Percentiles rank a stretch among this genome's conserved stretches.
Evolutionary conservation across 2,113 vertebrate species (phyloP).

Genomic region (Glareola pratincola): DNA sequence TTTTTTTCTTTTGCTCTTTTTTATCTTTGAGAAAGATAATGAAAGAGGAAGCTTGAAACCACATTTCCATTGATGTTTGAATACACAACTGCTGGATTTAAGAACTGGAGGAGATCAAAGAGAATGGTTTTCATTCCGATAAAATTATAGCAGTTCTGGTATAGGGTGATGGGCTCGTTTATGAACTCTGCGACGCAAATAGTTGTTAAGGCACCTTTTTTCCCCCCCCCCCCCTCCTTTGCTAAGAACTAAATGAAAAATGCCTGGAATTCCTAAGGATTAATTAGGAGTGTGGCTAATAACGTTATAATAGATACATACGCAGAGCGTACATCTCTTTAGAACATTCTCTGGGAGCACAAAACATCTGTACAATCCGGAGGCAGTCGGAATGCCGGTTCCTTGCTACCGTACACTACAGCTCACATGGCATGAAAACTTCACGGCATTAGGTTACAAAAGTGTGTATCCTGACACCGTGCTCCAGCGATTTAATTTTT

Average conservation of each 20-base stretch:
- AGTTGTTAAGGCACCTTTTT: constrained; percentile 78
- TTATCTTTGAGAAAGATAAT: constrained; percentile 93
- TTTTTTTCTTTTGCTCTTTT: constrained; percentile 71
- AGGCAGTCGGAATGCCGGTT: not conserved
- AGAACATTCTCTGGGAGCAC: not conserved
- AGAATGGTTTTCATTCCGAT: constrained; percentile 80
- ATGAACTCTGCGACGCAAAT: constrained; percentile 81
- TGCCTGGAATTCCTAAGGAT: constrained; percentile 79
- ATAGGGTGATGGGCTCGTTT: constrained; percentile 82
- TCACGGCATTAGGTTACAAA: not conserved
- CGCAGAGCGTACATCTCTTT: not conserved
- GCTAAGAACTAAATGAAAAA: constrained; percentile 76
- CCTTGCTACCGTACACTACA: not conserved
- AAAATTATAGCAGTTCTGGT: constrained; percentile 81
- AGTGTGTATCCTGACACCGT: not conserved
- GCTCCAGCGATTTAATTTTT: not conserved
- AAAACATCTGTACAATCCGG: not conserved
- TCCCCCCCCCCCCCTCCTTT: not conserved
- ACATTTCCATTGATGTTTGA: constrained; percentile 90
- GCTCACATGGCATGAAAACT: not conserved
- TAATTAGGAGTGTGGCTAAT: constrained; percentile 83
- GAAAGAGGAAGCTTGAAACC: constrained; percentile 88
- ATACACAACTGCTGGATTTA: constrained; percentile 91
- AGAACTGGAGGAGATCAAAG: constrained; percentile 92
- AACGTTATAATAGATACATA: constrained; percentile 62